Percentiles rank a stretch among this genome's conserved stretches.
Evolutionary conservation across 2,797 vertebrate genomes (phyloP).

Genomic region (Tragopan temminckii): DNA sequence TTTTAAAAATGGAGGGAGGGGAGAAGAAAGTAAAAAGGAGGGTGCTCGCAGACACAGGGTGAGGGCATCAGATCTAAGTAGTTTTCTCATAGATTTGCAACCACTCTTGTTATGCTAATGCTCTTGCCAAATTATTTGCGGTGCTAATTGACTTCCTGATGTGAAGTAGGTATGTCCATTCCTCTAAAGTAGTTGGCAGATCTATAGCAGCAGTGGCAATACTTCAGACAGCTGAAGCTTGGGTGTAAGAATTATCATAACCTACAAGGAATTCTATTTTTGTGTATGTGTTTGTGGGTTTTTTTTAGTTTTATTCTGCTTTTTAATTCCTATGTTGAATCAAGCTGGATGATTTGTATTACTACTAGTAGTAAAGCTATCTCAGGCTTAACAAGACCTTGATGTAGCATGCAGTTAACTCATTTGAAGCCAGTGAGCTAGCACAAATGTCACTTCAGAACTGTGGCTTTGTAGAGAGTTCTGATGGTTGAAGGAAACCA

Average conservation of each 20-base stretch:
- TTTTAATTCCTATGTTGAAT: not conserved
- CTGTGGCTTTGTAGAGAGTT: not conserved
- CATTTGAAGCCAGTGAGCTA: not conserved
- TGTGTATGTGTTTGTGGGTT: not conserved
- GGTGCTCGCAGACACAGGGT: rapidly evolving
- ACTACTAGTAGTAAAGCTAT: not conserved
- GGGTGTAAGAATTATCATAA: not conserved
- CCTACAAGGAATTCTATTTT: not conserved
- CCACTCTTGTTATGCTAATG: not conserved
- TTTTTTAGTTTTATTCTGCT: not conserved
- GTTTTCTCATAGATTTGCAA: not conserved
- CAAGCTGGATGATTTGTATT: not conserved
- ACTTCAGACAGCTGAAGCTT: not conserved
- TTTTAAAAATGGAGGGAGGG: not conserved
- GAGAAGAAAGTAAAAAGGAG: not conserved
- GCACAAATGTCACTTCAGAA: not conserved
- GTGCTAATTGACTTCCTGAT: not conserved
- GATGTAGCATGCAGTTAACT: not conserved
- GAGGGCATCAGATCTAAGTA: not conserved
- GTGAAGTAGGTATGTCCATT: not conserved
- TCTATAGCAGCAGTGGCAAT: not conserved
- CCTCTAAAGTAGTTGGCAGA: not conserved
- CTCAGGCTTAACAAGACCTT: not conserved
- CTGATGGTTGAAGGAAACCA: not conserved
- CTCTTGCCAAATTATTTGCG: not conserved